Conservation (phyloP, 2,797 vertebrate genomes). For the Urosaurus nigricauda region DNA sequence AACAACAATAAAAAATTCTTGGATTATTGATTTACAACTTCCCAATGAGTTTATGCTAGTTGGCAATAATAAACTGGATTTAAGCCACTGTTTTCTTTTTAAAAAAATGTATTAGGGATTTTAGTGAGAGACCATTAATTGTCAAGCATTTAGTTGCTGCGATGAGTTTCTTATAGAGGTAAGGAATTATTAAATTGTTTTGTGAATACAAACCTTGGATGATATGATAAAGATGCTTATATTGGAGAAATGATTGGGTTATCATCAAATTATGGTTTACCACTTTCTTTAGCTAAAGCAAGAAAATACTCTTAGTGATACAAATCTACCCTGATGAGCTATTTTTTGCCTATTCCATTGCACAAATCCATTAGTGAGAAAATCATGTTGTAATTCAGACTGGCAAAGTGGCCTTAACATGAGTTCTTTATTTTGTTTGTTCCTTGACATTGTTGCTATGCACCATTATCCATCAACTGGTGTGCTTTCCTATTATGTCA, state of each 20-base stretch:
- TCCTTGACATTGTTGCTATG: not conserved
- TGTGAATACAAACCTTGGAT: not conserved
- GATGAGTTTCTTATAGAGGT: not conserved
- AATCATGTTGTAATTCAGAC: not conserved
- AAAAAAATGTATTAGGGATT: not conserved
- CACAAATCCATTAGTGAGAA: not conserved
- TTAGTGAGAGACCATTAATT: not conserved
- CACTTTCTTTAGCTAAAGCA: not conserved
- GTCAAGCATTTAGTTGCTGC: not conserved
- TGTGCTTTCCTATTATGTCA: not conserved
- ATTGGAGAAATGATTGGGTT: not conserved
- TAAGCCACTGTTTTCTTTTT: not conserved
- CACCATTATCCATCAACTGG: conserved; percentile 1
- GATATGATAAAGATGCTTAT: not conserved
- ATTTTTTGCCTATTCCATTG: not conserved
- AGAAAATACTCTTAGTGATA: not conserved
- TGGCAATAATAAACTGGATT: too few relatives aligned
- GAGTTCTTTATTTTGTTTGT: not conserved
- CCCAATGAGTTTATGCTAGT: too few relatives aligned
- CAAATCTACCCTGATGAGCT: not conserved
- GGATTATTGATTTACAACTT: too few relatives aligned
- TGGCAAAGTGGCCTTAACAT: not conserved
- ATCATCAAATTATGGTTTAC: not conserved
- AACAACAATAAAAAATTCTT: too few relatives aligned
- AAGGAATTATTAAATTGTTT: not conserved